Base-by-base conservation (phyloP, 2,797 vertebrate genomes). In the Taeniopygia guttata region DNA sequence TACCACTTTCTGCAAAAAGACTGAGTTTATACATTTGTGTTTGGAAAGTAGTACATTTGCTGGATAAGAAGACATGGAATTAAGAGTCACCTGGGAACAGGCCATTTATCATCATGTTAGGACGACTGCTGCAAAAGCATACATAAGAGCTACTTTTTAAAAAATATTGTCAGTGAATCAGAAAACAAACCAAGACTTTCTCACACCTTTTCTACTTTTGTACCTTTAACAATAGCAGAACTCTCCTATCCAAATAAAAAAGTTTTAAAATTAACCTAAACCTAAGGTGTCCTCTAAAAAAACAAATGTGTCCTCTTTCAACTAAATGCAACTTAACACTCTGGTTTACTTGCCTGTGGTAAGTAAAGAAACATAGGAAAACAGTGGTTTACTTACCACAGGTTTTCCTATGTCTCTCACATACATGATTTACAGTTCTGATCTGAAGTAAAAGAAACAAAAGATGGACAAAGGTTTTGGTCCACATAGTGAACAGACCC, bases 251-350 rank as follows among this genome's bases (percentile, higher is more conserved):
- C 34, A 78, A 84, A 51, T 46, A 19, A 30, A 68, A 26, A 76
- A 83, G 26, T 74, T 79, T 77, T 26, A 87, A 90, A 95, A 94
- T 66, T 94, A 83, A 91, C 32, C 43, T 92, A 95, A 96, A 84
- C 69, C 79, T 88, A 59, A 27, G 5, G 25, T 5, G 34, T 59
- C 25, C 34, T 38, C 16, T 59, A 27, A 73, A 75, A 92, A 94
- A 87, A 78, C 78, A 89, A 93, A 62, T 63, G 49, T 51, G 38
- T 58, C 26, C 13, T 63, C 64, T 92, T 95, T 70, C 77, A 96
- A 73, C 82, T 91, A 93, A 93, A 95, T 70, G 60, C 45, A 95
- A 26, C n/a, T 84, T 83, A 83, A 29, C 4, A 51, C 13, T 76
- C 84, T 95, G 76, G 48, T 87, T 94, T 40, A 63, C 32, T 68